These are phyloP conservation scores for Tyria jacobaeae DNA, from an alignment of 2,888 invertebrate genomes.

Conservation along the genomic window DNA sequence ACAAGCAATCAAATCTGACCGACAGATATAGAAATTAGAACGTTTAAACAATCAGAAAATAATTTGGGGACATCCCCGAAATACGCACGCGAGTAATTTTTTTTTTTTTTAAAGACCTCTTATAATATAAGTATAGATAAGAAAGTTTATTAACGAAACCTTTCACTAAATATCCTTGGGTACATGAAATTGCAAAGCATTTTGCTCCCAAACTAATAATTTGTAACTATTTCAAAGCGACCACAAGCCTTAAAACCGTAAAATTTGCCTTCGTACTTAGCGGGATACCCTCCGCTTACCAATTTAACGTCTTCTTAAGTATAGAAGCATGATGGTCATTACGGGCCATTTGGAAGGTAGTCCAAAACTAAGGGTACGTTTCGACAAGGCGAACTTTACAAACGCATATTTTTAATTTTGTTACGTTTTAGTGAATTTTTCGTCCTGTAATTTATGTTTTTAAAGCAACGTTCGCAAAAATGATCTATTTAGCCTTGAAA, in stretches of 20 bases:
- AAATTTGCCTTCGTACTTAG: constrained; percentile 37
- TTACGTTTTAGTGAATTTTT: not conserved
- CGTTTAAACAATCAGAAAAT: too few species aligned
- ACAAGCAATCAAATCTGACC: too few species aligned
- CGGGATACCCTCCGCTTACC: constrained; percentile 41
- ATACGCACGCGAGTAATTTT: too few species aligned
- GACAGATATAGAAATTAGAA: too few species aligned
- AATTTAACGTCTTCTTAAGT: constrained; percentile 42
- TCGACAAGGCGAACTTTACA: constrained; percentile 6
- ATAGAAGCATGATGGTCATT: constrained; percentile 30
- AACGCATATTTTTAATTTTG: too few species aligned
- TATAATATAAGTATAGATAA: too few species aligned
- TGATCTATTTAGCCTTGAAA: not conserved
- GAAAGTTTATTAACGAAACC: too few species aligned
- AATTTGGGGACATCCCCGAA: too few species aligned
- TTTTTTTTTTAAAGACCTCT: too few species aligned
- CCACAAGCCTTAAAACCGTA: constrained; percentile 16
- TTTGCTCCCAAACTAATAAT: constrained; percentile 28
- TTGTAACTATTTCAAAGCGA: constrained; percentile 25
- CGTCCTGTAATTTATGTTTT: too few species aligned
- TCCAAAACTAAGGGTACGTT: constrained; percentile 18
- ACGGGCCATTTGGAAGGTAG: constrained; percentile 33
- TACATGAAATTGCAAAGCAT: constrained; percentile 20
- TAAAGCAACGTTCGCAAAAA: not conserved
- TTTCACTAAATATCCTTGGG: constrained; percentile 11